Conservation (phyloP, 2,113 vertebrate species). For the Melanostigma gelatinosum region DNA sequence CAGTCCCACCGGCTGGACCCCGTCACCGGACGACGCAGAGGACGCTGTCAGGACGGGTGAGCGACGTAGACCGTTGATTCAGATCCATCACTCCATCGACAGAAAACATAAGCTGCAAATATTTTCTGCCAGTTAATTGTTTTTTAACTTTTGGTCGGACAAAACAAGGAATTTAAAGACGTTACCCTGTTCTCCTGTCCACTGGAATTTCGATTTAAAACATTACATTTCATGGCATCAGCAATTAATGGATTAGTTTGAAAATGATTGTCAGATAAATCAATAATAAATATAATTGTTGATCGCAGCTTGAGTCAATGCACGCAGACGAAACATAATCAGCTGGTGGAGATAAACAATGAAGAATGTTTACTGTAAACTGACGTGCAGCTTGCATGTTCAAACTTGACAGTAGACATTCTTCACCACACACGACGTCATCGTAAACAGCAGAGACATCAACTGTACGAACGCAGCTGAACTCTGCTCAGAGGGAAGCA, state of each 20-base stretch:
- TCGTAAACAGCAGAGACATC: background rate
- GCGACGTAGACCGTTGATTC: background rate
- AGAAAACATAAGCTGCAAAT: background rate
- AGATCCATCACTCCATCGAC: background rate
- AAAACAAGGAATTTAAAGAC: background rate
- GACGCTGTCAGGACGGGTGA: constrained; percentile 78
- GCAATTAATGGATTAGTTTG: background rate
- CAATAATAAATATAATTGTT: background rate
- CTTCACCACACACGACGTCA: background rate
- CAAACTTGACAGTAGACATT: constrained; percentile 11
- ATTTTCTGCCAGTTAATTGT: too few relatives aligned
- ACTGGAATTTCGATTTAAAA: background rate
- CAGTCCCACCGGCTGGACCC: constrained; percentile 76
- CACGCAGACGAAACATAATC: too few relatives aligned
- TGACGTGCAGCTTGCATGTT: constrained; percentile 12
- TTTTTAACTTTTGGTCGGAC: background rate
- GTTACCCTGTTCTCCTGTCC: background rate
- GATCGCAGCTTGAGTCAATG: background rate
- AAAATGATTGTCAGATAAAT: too few relatives aligned
- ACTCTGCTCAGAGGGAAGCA: background rate
- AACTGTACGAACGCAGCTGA: background rate
- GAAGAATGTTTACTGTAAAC: constrained; percentile 52
- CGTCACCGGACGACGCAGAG: constrained; percentile 61
- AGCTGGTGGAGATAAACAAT: background rate
- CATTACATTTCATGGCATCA: background rate